These are phyloP conservation scores for Halcyon badia DNA, from an alignment of 2,797 vertebrate species.

Conservation along the genomic window DNA sequence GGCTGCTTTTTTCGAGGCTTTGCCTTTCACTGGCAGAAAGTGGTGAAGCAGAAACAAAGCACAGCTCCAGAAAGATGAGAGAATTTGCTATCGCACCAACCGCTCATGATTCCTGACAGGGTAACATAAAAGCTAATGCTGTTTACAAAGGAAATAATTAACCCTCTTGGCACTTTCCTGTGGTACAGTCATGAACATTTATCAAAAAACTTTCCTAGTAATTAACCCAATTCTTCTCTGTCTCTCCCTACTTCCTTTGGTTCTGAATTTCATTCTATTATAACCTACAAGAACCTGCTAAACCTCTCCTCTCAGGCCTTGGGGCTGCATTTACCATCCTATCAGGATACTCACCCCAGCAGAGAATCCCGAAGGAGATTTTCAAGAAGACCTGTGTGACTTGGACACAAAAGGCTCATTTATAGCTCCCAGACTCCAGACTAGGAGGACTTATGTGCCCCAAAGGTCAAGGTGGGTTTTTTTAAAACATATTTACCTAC, in stretches of 20 bases:
- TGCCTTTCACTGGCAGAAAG: neutral
- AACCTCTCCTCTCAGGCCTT: neutral
- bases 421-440: neutral
- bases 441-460: neutral
- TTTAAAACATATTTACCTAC: neutral
- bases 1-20: neutral
- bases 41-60: neutral
- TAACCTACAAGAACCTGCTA: neutral
- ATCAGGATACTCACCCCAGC: neutral
- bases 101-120: neutral
- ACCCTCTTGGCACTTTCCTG: neutral
- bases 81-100: neutral
- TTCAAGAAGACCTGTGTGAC: neutral
- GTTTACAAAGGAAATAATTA: conserved; percentile 32
- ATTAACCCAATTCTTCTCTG: conserved; percentile 20
- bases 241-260: neutral
- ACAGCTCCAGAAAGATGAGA: neutral
- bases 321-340: neutral
- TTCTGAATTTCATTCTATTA: neutral
- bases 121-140: neutral
- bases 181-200: neutral
- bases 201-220: neutral
- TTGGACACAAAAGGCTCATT: neutral
- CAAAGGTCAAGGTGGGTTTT: neutral
- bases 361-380: neutral